Base-by-base conservation (phyloP, 2,888 invertebrate species). In the Teleiodes luculella region DNA sequence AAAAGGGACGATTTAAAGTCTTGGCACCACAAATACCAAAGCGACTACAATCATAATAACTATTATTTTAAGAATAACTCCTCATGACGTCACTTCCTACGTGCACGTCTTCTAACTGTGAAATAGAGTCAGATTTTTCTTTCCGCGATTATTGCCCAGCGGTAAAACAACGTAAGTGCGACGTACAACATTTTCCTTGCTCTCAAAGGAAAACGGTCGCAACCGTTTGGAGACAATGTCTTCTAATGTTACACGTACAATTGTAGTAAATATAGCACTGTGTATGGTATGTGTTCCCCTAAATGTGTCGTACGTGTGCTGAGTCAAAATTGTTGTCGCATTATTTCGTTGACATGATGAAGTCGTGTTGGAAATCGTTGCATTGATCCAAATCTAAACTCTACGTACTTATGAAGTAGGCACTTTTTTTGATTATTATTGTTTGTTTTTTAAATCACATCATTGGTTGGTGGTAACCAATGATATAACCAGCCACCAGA, bases 121-220 rank as follows among this genome's bases (percentile, higher is more conserved):
- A 66, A 57, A 58, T 55, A 67, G 48, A 55, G 59, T 52, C 52
- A 56, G 58, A 64, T 63, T 63, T 68, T 66, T 67, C 66, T 65
- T 57, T 16, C 39, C 56, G 46, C 53, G 56, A 55, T 57, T 50
- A 33, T 10, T 13, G 18, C 20, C 20, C 28, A 20, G 16, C 18
- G 35, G 13, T 14, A 37, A 54, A 59, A 57, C 39, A 58, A 45
- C 56, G 39, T 57, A 59, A 57, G 57, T 58, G 51, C 31, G 20
- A 45, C 37, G 28, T 37, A 33, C 28, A 35, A 53, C 39, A 49
- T 55, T 51, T 35, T 36, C 51, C 48, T 51, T 53, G 43, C 31
- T 51, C 45, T 53, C 36, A 43, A 52, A 50, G 51, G 48, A 43
- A 54, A 54, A 54, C 53, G 54, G 46, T 33, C 39, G 46, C 39